Conservation (phyloP, 2,113 vertebrate species). For the Podarcis muralis region DNA sequence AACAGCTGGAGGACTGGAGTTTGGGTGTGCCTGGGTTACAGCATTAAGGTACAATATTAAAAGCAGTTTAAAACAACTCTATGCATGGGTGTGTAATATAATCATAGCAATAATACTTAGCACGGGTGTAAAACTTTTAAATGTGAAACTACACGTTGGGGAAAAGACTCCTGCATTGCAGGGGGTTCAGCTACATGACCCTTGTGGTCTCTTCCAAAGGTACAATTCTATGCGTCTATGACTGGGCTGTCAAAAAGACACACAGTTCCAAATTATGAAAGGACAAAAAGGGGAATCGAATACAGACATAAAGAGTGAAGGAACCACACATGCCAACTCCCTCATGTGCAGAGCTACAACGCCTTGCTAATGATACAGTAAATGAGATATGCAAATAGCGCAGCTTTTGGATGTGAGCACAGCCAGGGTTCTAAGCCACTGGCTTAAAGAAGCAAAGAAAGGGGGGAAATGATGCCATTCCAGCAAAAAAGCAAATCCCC, state of each 20-base stretch:
- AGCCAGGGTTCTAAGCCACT: neutral
- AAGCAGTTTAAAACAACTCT: too few species aligned
- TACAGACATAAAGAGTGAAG: neutral
- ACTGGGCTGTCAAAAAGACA: neutral
- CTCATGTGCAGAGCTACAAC: neutral
- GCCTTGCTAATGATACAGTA: neutral
- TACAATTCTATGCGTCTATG: too few species aligned
- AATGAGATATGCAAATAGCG: neutral
- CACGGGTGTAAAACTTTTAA: neutral
- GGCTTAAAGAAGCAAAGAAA: too few species aligned
- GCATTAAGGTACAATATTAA: too few species aligned
- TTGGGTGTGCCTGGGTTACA: too few species aligned
- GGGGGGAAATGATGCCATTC: slow-evolving; percentile 9
- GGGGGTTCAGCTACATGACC: too few species aligned
- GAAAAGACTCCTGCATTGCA: too few species aligned
- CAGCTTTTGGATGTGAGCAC: neutral
- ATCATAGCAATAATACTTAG: neutral
- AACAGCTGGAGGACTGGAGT: too few species aligned
- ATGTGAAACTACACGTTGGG: too few species aligned
- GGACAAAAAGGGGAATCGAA: too few species aligned
- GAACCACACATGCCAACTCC: neutral
- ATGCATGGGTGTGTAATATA: neutral
- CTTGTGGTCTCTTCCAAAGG: too few species aligned
- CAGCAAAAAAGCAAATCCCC: slow-evolving; percentile 34
- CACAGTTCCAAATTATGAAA: neutral